Percentiles rank a stretch among this genome's conserved stretches.
These are phyloP conservation scores for Antrozous pallidus DNA, from an alignment of 2,797 vertebrate species.

Conservation along the genomic window DNA sequence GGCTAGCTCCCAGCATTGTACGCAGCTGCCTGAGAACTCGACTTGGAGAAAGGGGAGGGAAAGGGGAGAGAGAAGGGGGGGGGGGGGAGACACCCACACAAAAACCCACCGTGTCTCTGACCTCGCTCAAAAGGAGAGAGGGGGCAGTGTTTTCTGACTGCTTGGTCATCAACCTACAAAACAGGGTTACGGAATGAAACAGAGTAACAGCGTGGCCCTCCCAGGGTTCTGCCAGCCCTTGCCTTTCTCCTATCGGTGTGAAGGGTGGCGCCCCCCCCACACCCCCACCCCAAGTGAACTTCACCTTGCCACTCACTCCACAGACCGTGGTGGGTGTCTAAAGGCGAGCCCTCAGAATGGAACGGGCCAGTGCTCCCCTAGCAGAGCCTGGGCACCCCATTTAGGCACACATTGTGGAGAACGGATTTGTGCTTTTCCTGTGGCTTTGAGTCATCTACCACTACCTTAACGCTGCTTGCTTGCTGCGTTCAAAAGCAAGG, in stretches of 20 bases:
- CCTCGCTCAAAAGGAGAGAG: conserved; percentile 84
- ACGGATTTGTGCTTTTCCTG: neutral
- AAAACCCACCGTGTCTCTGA: conserved; percentile 76
- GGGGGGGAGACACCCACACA: conserved; percentile 35
- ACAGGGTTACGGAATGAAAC: conserved; percentile 67
- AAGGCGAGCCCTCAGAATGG: neutral
- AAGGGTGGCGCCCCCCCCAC: conserved; percentile 33
- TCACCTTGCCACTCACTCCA: conserved; percentile 38
- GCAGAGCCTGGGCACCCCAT: neutral
- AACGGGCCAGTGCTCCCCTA: neutral
- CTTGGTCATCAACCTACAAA: conserved; percentile 83
- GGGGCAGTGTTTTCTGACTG: conserved; percentile 83
- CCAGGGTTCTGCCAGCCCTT: neutral
- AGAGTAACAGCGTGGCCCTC: conserved; percentile 40
- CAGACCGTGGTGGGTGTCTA: neutral
- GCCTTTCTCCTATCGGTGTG: conserved; percentile 13
- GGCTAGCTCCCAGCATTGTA: conserved; percentile 97
- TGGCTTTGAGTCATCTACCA: neutral
- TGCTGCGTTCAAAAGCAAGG: conserved; percentile 28
- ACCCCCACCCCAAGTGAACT: conserved; percentile 56
- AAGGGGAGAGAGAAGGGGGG: conserved; percentile 83
- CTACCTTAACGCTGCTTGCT: neutral
- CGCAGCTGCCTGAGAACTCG: conserved; percentile 88
- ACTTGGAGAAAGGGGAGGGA: conserved; percentile 84
- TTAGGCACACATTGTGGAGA: neutral